phyloP scores from a whole-genome alignment of 2,888 invertebrate species.

The Chrysolina haemoptera region DNA sequence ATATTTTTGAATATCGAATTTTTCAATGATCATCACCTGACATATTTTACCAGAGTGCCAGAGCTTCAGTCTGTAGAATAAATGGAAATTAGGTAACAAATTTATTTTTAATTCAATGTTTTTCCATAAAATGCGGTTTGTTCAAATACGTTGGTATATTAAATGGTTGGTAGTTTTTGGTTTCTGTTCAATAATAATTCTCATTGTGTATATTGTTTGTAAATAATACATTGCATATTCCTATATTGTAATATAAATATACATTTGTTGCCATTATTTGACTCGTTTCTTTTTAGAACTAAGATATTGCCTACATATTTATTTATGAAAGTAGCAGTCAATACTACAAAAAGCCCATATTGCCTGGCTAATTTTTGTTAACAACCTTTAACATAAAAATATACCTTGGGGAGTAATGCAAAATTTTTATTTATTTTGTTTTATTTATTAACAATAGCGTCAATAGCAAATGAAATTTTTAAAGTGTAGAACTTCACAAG shows the following conservation, averaged over 20 bases:
- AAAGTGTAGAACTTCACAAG: too few species aligned
- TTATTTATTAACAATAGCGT: too few species aligned
- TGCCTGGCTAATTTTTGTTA: too few species aligned
- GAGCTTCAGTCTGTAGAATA: neutral
- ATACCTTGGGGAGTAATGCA: too few species aligned
- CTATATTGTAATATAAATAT: slow-evolving; percentile 57
- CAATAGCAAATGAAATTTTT: too few species aligned
- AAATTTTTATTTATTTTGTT: too few species aligned
- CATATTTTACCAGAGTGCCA: neutral
- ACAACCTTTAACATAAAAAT: too few species aligned
- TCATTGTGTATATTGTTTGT: slow-evolving; percentile 55
- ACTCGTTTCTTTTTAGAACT: neutral
- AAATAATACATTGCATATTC: slow-evolving; percentile 54
- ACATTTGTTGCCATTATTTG: slow-evolving; percentile 56
- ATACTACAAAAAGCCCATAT: too few species aligned
- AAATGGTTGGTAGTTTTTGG: slow-evolving; percentile 25
- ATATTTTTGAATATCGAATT: too few species aligned
- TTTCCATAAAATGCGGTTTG: neutral
- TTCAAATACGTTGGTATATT: slow-evolving; percentile 28
- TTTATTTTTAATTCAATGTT: neutral
- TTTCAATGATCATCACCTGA: too few species aligned
- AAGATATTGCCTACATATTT: neutral
- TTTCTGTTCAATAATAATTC: slow-evolving; percentile 7
- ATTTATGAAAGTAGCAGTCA: neutral
- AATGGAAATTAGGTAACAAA: neutral